Conservation (phyloP, 2,797 vertebrate genomes). For the Melanotaenia maccullochi region DNA sequence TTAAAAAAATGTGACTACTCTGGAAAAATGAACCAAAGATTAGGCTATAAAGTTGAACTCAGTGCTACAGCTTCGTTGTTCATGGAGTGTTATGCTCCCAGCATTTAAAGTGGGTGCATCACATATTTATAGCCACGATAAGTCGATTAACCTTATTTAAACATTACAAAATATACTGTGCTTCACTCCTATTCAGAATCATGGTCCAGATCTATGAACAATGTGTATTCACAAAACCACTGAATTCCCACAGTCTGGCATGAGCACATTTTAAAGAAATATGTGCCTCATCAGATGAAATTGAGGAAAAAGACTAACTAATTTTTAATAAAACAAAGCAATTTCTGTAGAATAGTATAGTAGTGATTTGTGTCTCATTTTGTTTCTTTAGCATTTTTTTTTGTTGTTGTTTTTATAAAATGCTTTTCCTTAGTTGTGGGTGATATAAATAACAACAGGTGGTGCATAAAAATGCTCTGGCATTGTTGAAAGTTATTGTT, state of each 20-base stretch:
- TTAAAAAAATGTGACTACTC: constrained; percentile 10
- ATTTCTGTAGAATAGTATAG: no score
- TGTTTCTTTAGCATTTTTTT: no score
- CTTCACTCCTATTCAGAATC: constrained; percentile 14
- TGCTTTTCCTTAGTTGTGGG: not conserved
- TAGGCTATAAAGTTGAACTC: constrained; percentile 1
- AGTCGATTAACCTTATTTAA: constrained; percentile 18
- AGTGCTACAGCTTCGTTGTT: not conserved
- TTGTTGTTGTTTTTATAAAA: not conserved
- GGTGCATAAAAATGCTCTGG: no score
- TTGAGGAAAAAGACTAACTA: not conserved
- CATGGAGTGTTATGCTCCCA: not conserved
- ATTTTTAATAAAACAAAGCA: not conserved
- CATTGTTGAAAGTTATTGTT: not conserved
- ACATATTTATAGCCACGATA: not conserved
- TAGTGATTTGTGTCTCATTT: no score
- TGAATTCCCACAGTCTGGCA: no score
- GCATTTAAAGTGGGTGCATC: not conserved
- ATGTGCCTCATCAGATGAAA: not conserved
- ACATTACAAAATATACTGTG: not conserved
- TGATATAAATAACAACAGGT: not conserved
- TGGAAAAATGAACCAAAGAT: not conserved
- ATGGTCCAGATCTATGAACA: no score
- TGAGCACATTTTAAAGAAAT: not conserved
- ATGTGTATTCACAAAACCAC: no score